Evolutionary conservation across 2,888 invertebrate species (phyloP), one percentile per base, ranked within the genome.

Genomic region (Nudaria mundana): DNA sequence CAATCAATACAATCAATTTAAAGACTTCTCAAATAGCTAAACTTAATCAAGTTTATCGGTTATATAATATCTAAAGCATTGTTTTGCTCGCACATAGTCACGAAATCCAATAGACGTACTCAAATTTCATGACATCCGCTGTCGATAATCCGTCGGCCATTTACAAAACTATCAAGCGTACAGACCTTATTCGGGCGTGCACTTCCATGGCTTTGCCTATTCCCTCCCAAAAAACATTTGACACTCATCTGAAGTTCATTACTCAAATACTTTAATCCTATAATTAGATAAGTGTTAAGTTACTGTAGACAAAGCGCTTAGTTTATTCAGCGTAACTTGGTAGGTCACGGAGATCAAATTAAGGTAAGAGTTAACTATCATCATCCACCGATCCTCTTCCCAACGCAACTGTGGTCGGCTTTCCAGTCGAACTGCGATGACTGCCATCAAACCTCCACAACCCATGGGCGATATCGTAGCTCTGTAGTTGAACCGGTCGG

Each of bases 161-260:
- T 70, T 76, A 73, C 68, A 61, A 69, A 81, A 72, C 81, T 81
- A 83, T 75, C 36, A 16, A 14, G 11, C 24, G 24, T 6, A 23
- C 77, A 76, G 76, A 76, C 71, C 66, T 78, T 82, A 80, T 84
- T 82, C 77, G 82, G 82, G 80, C 77, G 72, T 70, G 83, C 87
- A 87, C 77, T 87, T 87, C 63, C 53, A 70, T 60, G 87, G 87
- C 81, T 87, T 87, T 83, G 76, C 72, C 74, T 77, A 72, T 73
- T 81, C 76, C 83, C 86, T 76, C 72, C 69, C 70, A 67, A 78
- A 82, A 78, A 66, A 76, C 69, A 68, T 76, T 82, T 81, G 79
- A 81, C 81, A 77, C 68, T 61, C 72, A 71, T 68, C 72, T 75
- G 76, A 84, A 81, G 86, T 82, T 84, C 83, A 87, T 77, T 81